These are phyloP conservation scores for Holocentrus rufus DNA, from an alignment of 2,797 vertebrate species.

Conservation along the genomic window DNA sequence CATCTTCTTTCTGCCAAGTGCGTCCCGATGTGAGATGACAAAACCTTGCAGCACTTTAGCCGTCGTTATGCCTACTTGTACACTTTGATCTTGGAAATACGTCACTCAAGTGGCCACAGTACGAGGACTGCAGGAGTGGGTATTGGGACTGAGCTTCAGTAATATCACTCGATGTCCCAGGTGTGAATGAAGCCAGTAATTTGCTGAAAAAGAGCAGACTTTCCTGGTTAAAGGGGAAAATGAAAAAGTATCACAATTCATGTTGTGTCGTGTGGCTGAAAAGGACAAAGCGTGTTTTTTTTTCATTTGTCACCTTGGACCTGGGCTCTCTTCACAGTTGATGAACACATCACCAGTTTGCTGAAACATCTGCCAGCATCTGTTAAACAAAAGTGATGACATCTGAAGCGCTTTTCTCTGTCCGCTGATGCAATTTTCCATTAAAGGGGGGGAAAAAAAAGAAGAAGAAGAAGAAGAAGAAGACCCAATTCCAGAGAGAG, in stretches of 20 bases:
- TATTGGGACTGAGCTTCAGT: too few species aligned
- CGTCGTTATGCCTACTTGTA: too few species aligned
- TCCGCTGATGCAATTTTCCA: slow-evolving; percentile 52
- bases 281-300: background rate
- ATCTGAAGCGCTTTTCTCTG: slow-evolving; percentile 34
- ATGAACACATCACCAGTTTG: slow-evolving; percentile 15
- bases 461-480: slow-evolving; percentile 24
- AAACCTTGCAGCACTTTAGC: too few species aligned
- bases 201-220: background rate
- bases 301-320: slow-evolving; percentile 22
- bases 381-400: slow-evolving; percentile 27
- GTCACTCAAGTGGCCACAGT: too few species aligned
- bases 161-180: too few species aligned
- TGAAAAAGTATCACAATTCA: too few species aligned
- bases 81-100: too few species aligned
- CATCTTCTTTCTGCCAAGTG: too few species aligned
- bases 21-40: too few species aligned
- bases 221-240: slow-evolving; percentile 11
- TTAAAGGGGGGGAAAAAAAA: too few species aligned
- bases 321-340: slow-evolving; percentile 3
- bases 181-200: too few species aligned
- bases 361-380: slow-evolving; percentile 33
- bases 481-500: slow-evolving; percentile 20
- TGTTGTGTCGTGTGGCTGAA: background rate
- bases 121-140: too few species aligned